Evolutionary conservation across 2,797 vertebrate species (phyloP), one percentile per base, ranked within the genome.

Genomic region (Pangasius larnaudii): DNA sequence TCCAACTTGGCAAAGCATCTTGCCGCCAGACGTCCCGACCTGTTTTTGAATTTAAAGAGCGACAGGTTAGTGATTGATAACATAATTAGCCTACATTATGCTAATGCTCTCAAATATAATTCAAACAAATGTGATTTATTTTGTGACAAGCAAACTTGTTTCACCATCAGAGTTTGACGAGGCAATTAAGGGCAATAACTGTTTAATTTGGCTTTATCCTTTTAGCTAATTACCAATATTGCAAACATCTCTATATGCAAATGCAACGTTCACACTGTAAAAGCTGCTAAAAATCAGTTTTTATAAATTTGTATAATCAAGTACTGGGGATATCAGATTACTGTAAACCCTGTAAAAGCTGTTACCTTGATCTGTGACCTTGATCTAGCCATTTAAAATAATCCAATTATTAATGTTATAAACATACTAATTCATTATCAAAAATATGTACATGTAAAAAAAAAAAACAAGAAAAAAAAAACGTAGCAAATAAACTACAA

Each of bases 1-100:
- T 59, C 67, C 30, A 78, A 65, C 42, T 78, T 77, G 13, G 30
- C 80, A 63, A 85, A 85, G 30, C 71, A 56, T 63, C 81, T 42
- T 0, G 9, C 56, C 5, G 5, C 78, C 71, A 85, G 71, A 49
- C 82, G 11, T 19, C 53, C 5, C 11, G 19, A 74, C 33, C 24
- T 84, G 11, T n/a, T n/a, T n/a, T n/a, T n/a, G 51, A 84, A 51
- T 63, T 75, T 19, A 63, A 84, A 74, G 56, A 71, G 2, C 0
- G 19, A 63, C 56, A 84, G 39, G 79, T 84, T 58, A 85, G 84
- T 18, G 33, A 46, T 69, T 22, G 9, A 61, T 11, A 61, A 61
- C 2, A 9, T 84, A 16, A 19, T 56, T 56, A 56, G 53, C 53
- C 14, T n/a, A 16, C 24, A 7, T 24, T 24, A 19, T 59, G 58